These are phyloP conservation scores for Delichon dasypus DNA, from an alignment of 2,797 vertebrate species.

Conservation along the genomic window DNA sequence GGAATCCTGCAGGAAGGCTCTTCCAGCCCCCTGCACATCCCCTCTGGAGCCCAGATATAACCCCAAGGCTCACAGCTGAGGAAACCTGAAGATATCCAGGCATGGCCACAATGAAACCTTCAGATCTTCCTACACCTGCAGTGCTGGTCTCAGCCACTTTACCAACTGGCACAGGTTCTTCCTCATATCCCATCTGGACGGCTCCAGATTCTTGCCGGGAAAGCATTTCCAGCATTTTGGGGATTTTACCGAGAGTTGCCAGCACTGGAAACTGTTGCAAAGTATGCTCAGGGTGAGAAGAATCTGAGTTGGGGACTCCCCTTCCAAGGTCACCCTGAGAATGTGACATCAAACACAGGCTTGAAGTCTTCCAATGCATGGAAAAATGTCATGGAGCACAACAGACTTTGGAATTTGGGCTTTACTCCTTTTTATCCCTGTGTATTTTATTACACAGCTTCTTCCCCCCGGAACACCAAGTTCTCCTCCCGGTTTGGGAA, in stretches of 20 bases:
- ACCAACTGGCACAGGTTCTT: background rate
- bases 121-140: background rate
- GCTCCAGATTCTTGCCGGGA: background rate
- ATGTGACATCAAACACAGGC: background rate
- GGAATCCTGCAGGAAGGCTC: background rate
- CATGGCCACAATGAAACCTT: background rate
- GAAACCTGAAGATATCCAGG: rapidly evolving
- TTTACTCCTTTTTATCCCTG: background rate
- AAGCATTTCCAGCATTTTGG: background rate
- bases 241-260: background rate
- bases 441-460: background rate
- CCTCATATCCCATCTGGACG: background rate
- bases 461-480: background rate
- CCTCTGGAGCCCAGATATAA: background rate
- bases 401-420: conserved; percentile 32
- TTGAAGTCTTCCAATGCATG: background rate
- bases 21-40: background rate
- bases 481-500: background rate
- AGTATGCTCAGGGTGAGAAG: background rate
- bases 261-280: background rate
- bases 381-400: background rate
- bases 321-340: background rate
- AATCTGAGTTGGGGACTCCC: background rate
- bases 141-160: background rate
- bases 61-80: background rate